Evolutionary conservation across 2,888 invertebrate species (phyloP), one percentile per base, ranked within the genome.

Genomic region (Xestia sexstrigata): DNA sequence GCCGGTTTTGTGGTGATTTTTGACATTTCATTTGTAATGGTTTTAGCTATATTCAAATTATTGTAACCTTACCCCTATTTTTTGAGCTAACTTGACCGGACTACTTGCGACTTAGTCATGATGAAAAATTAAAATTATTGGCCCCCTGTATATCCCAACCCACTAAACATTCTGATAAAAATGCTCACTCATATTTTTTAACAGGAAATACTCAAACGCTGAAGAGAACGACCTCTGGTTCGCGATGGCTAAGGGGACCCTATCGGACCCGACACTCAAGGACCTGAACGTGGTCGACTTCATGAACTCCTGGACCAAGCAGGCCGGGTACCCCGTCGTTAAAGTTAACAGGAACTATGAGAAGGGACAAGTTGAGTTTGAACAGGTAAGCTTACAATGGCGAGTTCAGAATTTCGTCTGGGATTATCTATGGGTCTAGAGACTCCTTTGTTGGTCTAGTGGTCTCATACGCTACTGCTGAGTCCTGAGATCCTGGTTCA

Each of bases 291-390:
- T 98, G 5, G 97, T 97, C 47, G 93, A 95, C 15, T 97, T 98
- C 79, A 98, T 98, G 97, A 97, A 97, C 90, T 96, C 97, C 0
- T 98, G 98, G 98, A 98, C 98, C 0, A 96, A 97, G 26, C 98
- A 98, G 91, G 97, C 97, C 0, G 98, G 98, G 0, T 98, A 97
- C 91, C 98, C 98, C 0, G 95, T 98, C 0, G 93, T 98, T 9
- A 97, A 96, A 0, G 97, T 98, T 0, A 93, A 92, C 0, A 95
- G 97, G 87, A 94, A 97, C 90, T 97, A 97, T 78, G 88, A 92
- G 0, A 95, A 93, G 0, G 96, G 95, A 4, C 83, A 90, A 0
- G 94, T 97, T 5, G 93, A 92, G 17, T 92, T 97, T 35, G 93
- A 94, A 87, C 97, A 97, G 95, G 97, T 30, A 4, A 65, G 11